Conservation (phyloP, 2,888 invertebrate genomes). For the Acrobasis suavella region DNA sequence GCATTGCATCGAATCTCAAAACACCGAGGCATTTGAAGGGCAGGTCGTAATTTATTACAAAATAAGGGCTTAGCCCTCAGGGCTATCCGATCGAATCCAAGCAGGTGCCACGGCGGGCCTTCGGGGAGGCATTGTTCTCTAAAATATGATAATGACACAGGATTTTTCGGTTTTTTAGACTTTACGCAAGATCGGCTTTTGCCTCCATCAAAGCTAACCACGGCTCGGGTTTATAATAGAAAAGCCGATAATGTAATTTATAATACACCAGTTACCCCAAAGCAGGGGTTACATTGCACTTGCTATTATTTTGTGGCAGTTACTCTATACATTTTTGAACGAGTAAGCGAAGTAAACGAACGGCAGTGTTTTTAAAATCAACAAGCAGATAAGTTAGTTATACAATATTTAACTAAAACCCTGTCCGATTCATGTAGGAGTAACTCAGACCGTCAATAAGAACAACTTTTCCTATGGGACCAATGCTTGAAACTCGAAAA, state of each 20-base stretch:
- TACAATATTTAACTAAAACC: no score
- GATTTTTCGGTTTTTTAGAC: slow-evolving; percentile 35
- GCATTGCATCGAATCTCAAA: slow-evolving; percentile 15
- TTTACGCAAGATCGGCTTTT: slow-evolving; percentile 17
- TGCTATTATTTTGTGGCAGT: no score
- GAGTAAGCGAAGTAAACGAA: no score
- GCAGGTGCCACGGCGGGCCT: slow-evolving; percentile 41
- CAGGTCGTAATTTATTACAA: slow-evolving; percentile 57
- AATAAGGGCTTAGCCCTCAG: slow-evolving; percentile 41
- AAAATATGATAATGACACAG: slow-evolving; percentile 49
- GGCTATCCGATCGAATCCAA: slow-evolving; percentile 35
- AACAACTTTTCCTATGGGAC: no score
- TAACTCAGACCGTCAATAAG: no score
- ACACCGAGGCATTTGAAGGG: slow-evolving; percentile 34
- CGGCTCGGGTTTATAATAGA: slow-evolving; percentile 7
- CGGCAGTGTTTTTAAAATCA: no score
- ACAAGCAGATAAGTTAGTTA: no score
- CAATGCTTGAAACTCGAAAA: no score
- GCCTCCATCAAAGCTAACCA: slow-evolving; percentile 16
- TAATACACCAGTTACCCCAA: slow-evolving; percentile 1
- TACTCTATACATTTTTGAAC: no score
- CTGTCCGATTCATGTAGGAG: no score
- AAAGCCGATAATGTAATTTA: not conserved
- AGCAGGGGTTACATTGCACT: not conserved
- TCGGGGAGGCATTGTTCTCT: slow-evolving; percentile 44